These are phyloP conservation scores for Cantharis flavilabris DNA, from an alignment of 2,888 invertebrate genomes.

Conservation along the genomic window DNA sequence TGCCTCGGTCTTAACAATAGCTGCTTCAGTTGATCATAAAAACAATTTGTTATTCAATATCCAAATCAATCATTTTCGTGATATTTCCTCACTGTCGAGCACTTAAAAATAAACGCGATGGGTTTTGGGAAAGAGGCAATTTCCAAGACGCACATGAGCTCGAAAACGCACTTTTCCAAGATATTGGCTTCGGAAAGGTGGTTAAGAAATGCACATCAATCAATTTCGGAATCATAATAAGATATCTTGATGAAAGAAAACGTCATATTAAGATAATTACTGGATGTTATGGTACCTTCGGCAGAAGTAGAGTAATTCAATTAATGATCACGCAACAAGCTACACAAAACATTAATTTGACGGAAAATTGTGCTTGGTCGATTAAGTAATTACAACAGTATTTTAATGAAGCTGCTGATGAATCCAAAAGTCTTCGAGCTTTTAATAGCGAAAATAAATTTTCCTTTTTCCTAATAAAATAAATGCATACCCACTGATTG, in stretches of 20 bases:
- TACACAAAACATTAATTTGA: background rate
- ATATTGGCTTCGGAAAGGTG: background rate
- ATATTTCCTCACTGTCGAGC: background rate
- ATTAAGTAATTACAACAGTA: background rate
- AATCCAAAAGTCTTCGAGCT: too few relatives aligned
- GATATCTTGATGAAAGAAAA: background rate
- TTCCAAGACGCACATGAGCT: background rate
- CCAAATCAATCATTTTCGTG: background rate
- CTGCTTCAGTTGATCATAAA: background rate
- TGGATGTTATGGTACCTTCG: background rate
- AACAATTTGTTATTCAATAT: background rate
- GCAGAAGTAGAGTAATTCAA: background rate
- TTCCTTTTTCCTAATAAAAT: too few relatives aligned
- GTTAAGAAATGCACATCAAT: background rate
- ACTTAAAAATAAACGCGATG: background rate
- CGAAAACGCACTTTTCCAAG: background rate
- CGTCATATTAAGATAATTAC: background rate
- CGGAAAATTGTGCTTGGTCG: background rate
- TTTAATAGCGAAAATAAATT: too few relatives aligned
- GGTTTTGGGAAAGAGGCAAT: background rate
- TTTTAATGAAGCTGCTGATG: background rate
- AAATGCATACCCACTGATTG: background rate
- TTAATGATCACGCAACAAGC: background rate
- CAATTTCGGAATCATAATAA: background rate
- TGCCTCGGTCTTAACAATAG: background rate